Base-by-base conservation (phyloP, 2,888 invertebrate genomes). In the Pasiphila rectangulata region DNA sequence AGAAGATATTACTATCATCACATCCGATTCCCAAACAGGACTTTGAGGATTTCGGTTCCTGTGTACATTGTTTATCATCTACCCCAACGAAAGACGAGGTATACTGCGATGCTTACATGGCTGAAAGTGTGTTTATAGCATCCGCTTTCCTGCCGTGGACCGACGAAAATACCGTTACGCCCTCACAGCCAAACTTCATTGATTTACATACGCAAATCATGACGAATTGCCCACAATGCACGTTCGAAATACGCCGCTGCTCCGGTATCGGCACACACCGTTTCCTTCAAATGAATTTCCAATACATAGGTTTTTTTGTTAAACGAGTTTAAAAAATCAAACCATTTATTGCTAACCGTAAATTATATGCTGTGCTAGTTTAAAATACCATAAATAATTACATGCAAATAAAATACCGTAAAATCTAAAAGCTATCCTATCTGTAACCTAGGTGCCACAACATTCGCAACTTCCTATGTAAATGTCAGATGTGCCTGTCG, bases 171-270 rank as follows among this genome's bases (percentile, higher is more conserved):
- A 85, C 87, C 84, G 88, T 86, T 87, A 83, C 75, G 68, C 75
- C 71, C 76, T 76, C 78, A 78, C 79, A 79, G 75, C 83, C 80
- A 73, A 85, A 85, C 80, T 81, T 72, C 78, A 81, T 79, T 76
- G 82, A 86, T 86, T 88, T 85, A 83, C 85, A 86, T 87, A 85
- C 84, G 83, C 83, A 81, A 84, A 81, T 83, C 83, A 80, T 86
- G 85, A 84, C 84, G 85, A 86, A 84, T 84, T 83, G 77, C 77
- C 69, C 73, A 78, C 83, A 79, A 78, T 79, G 76, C 78, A 76
- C 73, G 75, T 74, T 75, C 80, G 59, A 79, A 84, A 79, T 82
- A 74, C 69, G 61, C 62, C 64, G 62, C 67, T 65, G 63, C 62
- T 64, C 58, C 54, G 54, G 60, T 63, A 62, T 60, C 56, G 49